Conservation (phyloP, 2,888 invertebrate species). For the Oxycera nigricornis region DNA sequence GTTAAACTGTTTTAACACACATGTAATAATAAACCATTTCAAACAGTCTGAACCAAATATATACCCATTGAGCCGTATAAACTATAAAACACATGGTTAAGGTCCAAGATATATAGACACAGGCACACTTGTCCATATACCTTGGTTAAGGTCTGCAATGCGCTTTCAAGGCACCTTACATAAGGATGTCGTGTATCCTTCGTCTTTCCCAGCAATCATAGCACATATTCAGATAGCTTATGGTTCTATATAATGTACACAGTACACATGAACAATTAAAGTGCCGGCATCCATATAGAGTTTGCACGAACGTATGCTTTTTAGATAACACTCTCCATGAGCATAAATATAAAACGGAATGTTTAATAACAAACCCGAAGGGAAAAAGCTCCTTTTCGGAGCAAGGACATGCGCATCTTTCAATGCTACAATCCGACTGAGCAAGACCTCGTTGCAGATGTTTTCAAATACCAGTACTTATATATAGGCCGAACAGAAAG, state of each 20-base stretch:
- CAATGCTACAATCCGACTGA: not conserved
- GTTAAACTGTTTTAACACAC: not conserved
- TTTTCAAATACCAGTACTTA: not conserved
- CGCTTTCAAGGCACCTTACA: slow-evolving; percentile 1
- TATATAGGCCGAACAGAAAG: not conserved
- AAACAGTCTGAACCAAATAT: not conserved
- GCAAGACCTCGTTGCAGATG: not conserved
- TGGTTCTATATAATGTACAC: not conserved
- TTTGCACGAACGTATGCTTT: not conserved
- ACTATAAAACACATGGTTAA: not conserved
- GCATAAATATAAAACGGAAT: not conserved
- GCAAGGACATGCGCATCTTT: not conserved
- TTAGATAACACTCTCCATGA: not conserved
- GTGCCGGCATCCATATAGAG: not conserved
- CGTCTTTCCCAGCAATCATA: not conserved
- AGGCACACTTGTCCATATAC: not conserved
- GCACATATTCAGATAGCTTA: not conserved
- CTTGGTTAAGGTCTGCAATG: slow-evolving; percentile 18
- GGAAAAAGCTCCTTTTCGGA: not conserved
- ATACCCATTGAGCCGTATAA: not conserved
- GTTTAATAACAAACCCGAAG: slow-evolving; percentile 13
- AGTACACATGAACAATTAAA: not conserved
- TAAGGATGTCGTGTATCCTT: not conserved
- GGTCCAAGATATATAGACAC: too few relatives aligned
- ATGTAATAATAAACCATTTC: not conserved